A percentile compares a stretch with the other conserved stretches of the same genome.
phyloP scores from a whole-genome alignment of 2,797 vertebrate genomes.

The Nannoperca australis region DNA sequence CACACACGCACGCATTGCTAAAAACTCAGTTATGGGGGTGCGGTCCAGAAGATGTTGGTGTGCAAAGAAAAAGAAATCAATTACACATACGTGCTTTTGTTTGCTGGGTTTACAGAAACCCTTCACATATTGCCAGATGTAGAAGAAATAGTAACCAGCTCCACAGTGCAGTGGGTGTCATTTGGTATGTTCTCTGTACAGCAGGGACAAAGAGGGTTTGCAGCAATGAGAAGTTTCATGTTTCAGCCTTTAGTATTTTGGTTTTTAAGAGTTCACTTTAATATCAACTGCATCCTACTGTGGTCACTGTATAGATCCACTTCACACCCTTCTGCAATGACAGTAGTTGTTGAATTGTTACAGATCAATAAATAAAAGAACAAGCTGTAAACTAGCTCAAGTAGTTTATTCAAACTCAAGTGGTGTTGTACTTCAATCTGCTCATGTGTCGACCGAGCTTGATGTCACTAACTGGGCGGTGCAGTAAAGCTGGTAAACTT shows the following conservation, averaged over 20 bases:
- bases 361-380: not conserved
- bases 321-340: not conserved
- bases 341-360: not conserved
- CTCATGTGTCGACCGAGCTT: not conserved
- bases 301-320: not conserved
- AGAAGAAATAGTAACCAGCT: not conserved
- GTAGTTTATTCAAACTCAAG: not conserved
- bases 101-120: not conserved
- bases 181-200: not conserved
- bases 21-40: not conserved
- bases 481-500: not conserved
- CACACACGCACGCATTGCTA: not conserved
- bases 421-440: not conserved
- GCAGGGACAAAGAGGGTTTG: not conserved
- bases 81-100: not conserved
- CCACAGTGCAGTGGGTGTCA: not conserved
- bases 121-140: not conserved
- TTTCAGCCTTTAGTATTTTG: not conserved
- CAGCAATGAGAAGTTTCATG: not conserved
- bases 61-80: constrained; percentile 4
- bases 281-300: not conserved
- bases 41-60: not conserved
- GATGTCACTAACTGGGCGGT: not conserved
- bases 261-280: not conserved
- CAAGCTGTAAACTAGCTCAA: not conserved